Conservation (phyloP, 2,888 invertebrate species). For the Heteropelma amictum region DNA sequence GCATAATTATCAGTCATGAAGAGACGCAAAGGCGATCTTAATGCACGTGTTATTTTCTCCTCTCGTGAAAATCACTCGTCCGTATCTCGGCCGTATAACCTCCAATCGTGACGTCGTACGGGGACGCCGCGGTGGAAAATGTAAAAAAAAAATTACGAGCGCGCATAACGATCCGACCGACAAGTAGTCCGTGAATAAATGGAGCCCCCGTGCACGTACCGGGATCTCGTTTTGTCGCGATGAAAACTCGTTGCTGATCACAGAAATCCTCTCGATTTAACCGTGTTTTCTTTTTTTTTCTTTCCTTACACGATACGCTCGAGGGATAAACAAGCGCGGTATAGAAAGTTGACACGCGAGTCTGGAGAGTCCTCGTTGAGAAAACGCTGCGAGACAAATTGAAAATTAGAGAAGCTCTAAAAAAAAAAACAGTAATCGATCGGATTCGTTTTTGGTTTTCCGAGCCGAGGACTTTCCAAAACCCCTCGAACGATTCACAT, state of each 20-base stretch:
- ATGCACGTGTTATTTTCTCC: too few relatives aligned
- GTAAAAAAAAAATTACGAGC: background rate
- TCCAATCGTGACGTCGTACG: too few relatives aligned
- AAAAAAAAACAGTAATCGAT: too few relatives aligned
- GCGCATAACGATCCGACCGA: slow-evolving; percentile 28
- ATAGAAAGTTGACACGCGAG: slow-evolving; percentile 26
- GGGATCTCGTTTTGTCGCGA: background rate
- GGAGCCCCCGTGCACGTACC: slow-evolving; percentile 3
- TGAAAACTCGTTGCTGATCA: slow-evolving; percentile 22
- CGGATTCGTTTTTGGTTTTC: too few relatives aligned
- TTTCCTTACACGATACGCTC: slow-evolving; percentile 3
- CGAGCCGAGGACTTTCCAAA: too few relatives aligned
- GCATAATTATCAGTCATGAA: too few relatives aligned
- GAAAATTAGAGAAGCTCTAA: too few relatives aligned
- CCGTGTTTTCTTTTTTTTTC: slow-evolving; percentile 20
- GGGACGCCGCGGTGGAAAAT: too few relatives aligned
- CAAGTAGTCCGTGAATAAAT: slow-evolving; percentile 50
- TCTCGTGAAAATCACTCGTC: background rate
- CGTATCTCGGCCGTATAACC: background rate
- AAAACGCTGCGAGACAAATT: slow-evolving; percentile 17
- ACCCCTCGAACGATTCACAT: too few relatives aligned
- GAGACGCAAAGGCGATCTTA: too few relatives aligned
- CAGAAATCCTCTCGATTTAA: slow-evolving; percentile 20
- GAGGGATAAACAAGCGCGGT: slow-evolving; percentile 30
- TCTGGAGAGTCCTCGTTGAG: background rate